Evolutionary conservation across 2,888 invertebrate genomes (phyloP), one percentile per base, ranked within the genome.

Genomic region (Nemotelus nigrinus): DNA sequence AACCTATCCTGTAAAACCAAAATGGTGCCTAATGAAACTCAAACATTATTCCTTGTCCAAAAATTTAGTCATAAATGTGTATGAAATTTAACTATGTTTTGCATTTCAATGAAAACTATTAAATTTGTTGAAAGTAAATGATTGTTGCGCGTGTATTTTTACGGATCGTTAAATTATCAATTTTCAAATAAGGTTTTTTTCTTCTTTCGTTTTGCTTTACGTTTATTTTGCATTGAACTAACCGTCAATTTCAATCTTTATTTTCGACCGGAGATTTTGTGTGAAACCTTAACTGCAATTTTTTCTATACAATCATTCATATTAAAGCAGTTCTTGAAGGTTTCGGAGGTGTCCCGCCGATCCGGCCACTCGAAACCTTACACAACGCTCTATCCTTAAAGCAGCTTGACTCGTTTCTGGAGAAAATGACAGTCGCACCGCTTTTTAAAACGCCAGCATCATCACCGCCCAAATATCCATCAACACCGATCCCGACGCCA

Each of bases 301-400:
- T 57, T 57, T 25, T 25, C 25, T 25, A 25, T 25, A 25, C 25
- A 25, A 25, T 25, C 25, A 25, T 25, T 25, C 77, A 78, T 77
- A 81, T 82, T 80, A 81, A 79, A 80, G 87, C 89, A 89, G 94
- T 93, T 76, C 90, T 94, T 85, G 94, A 94, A 88, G 95, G 95
- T 50, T 95, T 95, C 87, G 95, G 95, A 79, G 95, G 96, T 78
- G 97, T 98, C 81, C 99, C 99, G 45, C 95, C 97, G 1, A 96
- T 99, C 82, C 93, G 98, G 50, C 98, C 98, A 2, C 88, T 99
- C 86, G 99, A 99, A 89, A 99, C 99, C 3, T 89, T 99, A 79
- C 99, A 99, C 90, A 99, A 99, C 88, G 96, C 97, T 68, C 89
- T 99, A 81, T 98, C 97, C 71, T 89, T 98, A 84, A 92, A 94